Evolutionary conservation across 2,113 vertebrate species (phyloP), one percentile per base, ranked within the genome.

Genomic region (Cariama cristata): DNA sequence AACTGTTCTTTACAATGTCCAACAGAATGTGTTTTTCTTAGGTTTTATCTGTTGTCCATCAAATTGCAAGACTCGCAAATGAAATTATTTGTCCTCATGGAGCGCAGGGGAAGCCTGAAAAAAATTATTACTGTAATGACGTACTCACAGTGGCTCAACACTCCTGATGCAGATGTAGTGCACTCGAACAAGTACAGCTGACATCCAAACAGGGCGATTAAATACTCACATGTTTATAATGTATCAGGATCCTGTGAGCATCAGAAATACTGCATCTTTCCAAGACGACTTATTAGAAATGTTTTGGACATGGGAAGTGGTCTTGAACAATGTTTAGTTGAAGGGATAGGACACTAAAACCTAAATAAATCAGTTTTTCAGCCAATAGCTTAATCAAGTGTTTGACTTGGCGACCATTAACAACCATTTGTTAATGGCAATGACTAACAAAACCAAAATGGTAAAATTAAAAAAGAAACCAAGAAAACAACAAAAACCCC

Each of bases 21-120:
- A 92, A 84, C 79, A 95, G 82, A 93, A 93, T 79, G 73, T 42
- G 71, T 80, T 88, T 91, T 80, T 85, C 69, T 88, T 52, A 42
- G 30, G 32, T 59, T 88, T 84, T 35, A 52, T 81, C 83, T 94
- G 68, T 71, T 91, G 90, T 72, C 62, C 90, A 66, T 72, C 76
- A 73, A 62, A 33, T 35, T 68, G 27, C 8, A 8, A 93, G 42
- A 83, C 15, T 75, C 76, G 33, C 6, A 72, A 81, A 63, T 23
- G 16, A 71, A 93, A 76, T 40, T 20, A 44, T 40, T 49, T 68
- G 20, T 47, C 60, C 74, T 62, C 79, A 53, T 1, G 18, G 63
- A 69, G 66, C 16, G 15, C 18, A 73, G 22, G 22, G 32, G 49
- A 94, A 92, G 79, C 15, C 49, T 80, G 72, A 74, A 92, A 88